Conservation (phyloP, 2,888 invertebrate species). For the Synanthedon andrenaeformis region DNA sequence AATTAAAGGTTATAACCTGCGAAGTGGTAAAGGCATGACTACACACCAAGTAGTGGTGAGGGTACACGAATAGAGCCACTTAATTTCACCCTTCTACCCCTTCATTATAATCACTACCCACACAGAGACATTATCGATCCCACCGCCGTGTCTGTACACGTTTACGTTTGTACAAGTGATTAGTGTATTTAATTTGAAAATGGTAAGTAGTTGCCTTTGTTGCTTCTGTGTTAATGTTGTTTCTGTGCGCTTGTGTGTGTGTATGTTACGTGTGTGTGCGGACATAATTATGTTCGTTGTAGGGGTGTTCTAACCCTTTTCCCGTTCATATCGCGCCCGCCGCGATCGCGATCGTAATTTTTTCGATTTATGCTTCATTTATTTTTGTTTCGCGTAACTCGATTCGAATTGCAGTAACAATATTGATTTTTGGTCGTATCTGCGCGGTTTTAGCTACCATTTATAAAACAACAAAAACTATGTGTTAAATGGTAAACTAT, state of each 20-base stretch:
- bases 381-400: slow-evolving; percentile 19
- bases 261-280: slow-evolving; percentile 35
- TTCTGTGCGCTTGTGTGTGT: slow-evolving; percentile 30
- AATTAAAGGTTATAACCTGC: slow-evolving; percentile 49
- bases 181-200: slow-evolving; percentile 72
- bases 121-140: slow-evolving; percentile 54
- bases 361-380: slow-evolving; percentile 47
- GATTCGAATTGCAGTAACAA: neutral
- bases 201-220: slow-evolving; percentile 69
- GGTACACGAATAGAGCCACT: slow-evolving; percentile 64
- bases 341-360: slow-evolving; percentile 51
- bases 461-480: no score
- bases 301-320: slow-evolving; percentile 57
- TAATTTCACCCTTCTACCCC: slow-evolving; percentile 67
- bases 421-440: neutral
- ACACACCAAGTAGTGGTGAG: slow-evolving; percentile 43
- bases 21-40: slow-evolving; percentile 60
- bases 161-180: slow-evolving; percentile 63
- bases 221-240: slow-evolving; percentile 44
- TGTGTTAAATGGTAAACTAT: no score
- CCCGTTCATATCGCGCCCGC: slow-evolving; percentile 35
- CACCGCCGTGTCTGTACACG: slow-evolving; percentile 36
- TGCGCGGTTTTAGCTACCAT: no score
- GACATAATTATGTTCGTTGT: slow-evolving; percentile 42
- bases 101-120: slow-evolving; percentile 59